Evolutionary conservation across 2,888 invertebrate species (phyloP).

Genomic region (Agonopterix subpropinquella): DNA sequence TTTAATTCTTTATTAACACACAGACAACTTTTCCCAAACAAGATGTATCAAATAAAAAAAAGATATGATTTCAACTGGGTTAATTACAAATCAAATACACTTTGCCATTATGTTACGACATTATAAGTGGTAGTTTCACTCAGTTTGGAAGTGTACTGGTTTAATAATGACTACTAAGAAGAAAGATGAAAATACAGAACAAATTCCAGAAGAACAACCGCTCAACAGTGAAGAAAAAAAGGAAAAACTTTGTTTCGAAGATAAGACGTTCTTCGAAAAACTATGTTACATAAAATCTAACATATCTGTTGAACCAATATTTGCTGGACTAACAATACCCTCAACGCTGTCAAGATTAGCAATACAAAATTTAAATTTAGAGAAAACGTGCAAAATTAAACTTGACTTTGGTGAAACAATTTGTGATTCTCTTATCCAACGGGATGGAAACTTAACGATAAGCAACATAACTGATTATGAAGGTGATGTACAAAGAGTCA

Average conservation of each 20-base stretch:
- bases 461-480: conserved; percentile 56
- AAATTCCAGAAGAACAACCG: conserved; percentile 37
- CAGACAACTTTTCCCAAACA: conserved; percentile 14
- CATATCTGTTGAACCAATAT: conserved; percentile 82
- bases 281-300: conserved; percentile 70
- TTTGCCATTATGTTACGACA: neutral
- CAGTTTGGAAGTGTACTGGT: no score
- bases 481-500: conserved; percentile 73
- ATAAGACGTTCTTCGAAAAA: conserved; percentile 70
- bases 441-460: conserved; percentile 66
- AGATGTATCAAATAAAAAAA: conserved; percentile 15
- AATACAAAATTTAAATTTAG: conserved; percentile 64
- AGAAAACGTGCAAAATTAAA: conserved; percentile 59
- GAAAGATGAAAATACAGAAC: conserved; percentile 19
- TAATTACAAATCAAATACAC: neutral
- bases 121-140: no score
- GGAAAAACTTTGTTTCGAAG: conserved; percentile 21
- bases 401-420: conserved; percentile 43
- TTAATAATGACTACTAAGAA: conserved; percentile 11
- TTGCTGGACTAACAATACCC: conserved; percentile 81
- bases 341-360: conserved; percentile 80
- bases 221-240: conserved; percentile 25
- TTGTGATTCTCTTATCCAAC: conserved; percentile 48
- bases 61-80: neutral
- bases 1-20: neutral